Conservation (phyloP, 2,113 vertebrate genomes). For the Chionomys nivalis region DNA sequence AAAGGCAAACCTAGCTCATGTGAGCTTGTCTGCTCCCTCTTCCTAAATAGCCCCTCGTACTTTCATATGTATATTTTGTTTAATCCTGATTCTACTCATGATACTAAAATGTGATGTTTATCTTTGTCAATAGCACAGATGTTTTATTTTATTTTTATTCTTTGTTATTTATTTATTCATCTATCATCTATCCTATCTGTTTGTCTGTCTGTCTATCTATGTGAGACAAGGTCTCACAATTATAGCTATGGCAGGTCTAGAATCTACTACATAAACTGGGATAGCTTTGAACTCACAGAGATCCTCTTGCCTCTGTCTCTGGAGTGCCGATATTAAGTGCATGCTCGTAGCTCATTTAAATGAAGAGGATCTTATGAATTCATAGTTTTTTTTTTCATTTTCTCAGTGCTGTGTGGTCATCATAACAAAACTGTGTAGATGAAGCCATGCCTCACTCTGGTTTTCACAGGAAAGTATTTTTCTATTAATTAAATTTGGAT, state of each 20-base stretch:
- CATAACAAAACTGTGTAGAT: not conserved
- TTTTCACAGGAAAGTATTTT: not conserved
- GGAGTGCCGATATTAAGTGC: not conserved
- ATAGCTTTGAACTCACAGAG: not conserved
- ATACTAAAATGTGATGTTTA: not conserved
- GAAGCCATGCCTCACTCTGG: not conserved
- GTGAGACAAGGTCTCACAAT: too few species aligned
- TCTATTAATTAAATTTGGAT: not conserved
- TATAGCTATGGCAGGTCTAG: not conserved
- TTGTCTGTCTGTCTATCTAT: too few species aligned
- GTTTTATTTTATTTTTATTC: not conserved
- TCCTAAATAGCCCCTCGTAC: not conserved
- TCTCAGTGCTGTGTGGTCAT: not conserved
- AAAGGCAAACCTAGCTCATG: not conserved
- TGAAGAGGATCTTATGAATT: not conserved
- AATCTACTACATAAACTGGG: not conserved
- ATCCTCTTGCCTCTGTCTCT: not conserved
- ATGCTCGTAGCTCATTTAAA: not conserved
- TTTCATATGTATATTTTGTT: not conserved
- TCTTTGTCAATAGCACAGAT: not conserved
- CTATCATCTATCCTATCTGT: not conserved
- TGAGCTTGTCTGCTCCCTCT: not conserved
- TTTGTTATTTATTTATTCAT: not conserved
- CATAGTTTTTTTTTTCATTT: not conserved
- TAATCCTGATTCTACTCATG: not conserved